phyloP scores from a whole-genome alignment of 1,140 invertebrate genomes.

The Heliconius eleuchia region DNA sequence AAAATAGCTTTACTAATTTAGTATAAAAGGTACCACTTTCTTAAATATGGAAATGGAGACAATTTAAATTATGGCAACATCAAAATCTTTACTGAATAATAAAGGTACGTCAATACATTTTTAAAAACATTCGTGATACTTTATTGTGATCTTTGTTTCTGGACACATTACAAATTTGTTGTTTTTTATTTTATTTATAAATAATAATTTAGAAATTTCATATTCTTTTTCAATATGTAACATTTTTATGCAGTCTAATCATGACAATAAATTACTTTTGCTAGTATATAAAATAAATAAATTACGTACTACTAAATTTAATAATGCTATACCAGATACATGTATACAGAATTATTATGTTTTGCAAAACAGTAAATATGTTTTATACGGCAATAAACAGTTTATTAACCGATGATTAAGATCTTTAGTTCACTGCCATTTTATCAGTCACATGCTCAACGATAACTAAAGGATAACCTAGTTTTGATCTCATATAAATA shows the following conservation, averaged over 20 bases:
- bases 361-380: neutral
- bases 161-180: too few relatives aligned
- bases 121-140: neutral
- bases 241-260: too few relatives aligned
- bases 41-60: neutral
- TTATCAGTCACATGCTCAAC: slow-evolving; percentile 67
- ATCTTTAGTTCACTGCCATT: slow-evolving; percentile 51
- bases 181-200: too few relatives aligned
- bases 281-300: too few relatives aligned
- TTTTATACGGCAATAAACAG: slow-evolving; percentile 16
- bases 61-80: neutral
- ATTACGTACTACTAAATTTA: too few relatives aligned
- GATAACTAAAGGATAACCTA: slow-evolving; percentile 71
- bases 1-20: neutral
- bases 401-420: slow-evolving; percentile 41
- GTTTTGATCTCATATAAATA: slow-evolving; percentile 65
- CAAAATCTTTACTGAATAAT: neutral
- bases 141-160: too few relatives aligned
- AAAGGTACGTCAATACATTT: neutral
- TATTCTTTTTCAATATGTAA: too few relatives aligned
- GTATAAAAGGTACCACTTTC: neutral
- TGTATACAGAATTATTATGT: too few relatives aligned
- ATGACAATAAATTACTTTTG: too few relatives aligned
- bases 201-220: too few relatives aligned
- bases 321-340: too few relatives aligned